Conservation (phyloP, 2,888 invertebrate genomes). For the Psylliodes chrysocephalus region DNA sequence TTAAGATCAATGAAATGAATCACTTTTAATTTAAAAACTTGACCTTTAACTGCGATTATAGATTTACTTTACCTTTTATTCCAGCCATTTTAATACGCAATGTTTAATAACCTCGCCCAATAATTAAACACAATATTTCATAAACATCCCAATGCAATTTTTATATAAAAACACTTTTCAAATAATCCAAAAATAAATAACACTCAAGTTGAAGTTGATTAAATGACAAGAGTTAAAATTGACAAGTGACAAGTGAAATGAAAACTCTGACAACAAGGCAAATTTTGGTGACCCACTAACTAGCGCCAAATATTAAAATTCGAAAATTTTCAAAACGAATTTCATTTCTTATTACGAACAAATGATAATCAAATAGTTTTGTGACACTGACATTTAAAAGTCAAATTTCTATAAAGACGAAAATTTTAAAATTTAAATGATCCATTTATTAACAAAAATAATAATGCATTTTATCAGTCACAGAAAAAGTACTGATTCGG, state of each 20-base stretch:
- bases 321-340: too few species aligned
- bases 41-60: slow-evolving; percentile 22
- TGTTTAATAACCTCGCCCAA: neutral
- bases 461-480: slow-evolving; percentile 15
- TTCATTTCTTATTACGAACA: too few species aligned
- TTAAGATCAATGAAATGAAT: slow-evolving; percentile 33
- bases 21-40: slow-evolving; percentile 33
- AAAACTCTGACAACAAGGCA: neutral
- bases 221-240: neutral
- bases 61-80: slow-evolving; percentile 38
- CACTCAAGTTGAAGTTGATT: neutral
- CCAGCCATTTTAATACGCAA: slow-evolving; percentile 34
- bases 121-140: slow-evolving; percentile 11
- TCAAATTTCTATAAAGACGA: neutral
- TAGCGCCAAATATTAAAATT: too few species aligned
- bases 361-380: too few species aligned
- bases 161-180: neutral
- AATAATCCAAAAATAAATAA: slow-evolving; percentile 4
- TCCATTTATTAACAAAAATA: neutral
- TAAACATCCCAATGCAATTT: slow-evolving; percentile 20
- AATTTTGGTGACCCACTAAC: too few species aligned
- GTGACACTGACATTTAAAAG: slow-evolving; percentile 1
- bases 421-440: slow-evolving; percentile 3
- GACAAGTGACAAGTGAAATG: neutral
- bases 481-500: neutral